Evolutionary conservation across 2,113 vertebrate genomes (phyloP).

Genomic region (Oriolus oriolus): DNA sequence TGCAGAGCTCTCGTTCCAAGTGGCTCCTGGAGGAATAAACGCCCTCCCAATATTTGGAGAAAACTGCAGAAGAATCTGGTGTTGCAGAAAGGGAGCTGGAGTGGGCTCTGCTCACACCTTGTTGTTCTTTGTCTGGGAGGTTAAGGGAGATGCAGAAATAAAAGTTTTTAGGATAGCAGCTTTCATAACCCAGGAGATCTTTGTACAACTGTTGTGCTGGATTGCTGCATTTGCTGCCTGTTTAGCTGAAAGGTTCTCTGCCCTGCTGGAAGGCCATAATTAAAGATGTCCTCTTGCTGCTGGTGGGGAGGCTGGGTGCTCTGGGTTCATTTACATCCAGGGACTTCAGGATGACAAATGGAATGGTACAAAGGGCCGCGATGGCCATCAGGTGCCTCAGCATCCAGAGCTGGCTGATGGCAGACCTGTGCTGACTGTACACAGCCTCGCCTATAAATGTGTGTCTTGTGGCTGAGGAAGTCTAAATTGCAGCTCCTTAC

Average conservation of each 20-base stretch:
- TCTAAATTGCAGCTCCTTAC: neutral
- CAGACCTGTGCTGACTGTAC: neutral
- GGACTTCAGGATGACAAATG: neutral
- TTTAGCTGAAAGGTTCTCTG: neutral
- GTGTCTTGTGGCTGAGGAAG: neutral
- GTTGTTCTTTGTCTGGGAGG: neutral
- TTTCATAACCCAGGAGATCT: neutral
- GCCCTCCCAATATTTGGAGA: neutral
- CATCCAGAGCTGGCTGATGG: neutral
- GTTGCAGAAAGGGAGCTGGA: neutral
- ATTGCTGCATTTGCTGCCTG: neutral
- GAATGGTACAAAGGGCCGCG: neutral
- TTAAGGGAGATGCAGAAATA: neutral
- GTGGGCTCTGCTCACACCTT: neutral
- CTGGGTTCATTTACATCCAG: neutral
- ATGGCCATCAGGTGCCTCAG: neutral
- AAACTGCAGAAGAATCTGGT: neutral
- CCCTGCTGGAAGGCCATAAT: neutral
- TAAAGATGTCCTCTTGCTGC: neutral
- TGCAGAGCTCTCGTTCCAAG: neutral
- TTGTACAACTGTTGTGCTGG: conserved; percentile 5
- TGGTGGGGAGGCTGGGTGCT: neutral
- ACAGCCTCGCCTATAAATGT: neutral
- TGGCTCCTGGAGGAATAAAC: neutral
- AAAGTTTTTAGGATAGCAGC: neutral